Evolutionary conservation across 2,888 invertebrate genomes (phyloP).

Genomic region (Notocelia uddmanniana): DNA sequence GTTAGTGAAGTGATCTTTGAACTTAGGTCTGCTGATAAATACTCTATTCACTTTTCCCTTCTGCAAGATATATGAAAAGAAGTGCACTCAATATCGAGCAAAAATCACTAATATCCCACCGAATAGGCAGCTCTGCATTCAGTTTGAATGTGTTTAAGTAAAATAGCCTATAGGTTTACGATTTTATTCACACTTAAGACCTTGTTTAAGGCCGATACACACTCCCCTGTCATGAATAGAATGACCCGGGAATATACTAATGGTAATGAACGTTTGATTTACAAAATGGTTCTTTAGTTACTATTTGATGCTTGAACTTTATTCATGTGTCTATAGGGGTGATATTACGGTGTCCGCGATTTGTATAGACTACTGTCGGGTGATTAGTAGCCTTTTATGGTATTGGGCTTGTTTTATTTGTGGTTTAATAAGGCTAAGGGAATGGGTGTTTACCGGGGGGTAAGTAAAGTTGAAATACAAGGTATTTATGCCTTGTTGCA

Average conservation of each 20-base stretch:
- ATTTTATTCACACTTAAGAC: neutral
- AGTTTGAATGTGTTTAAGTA: neutral
- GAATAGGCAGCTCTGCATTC: constrained; percentile 23
- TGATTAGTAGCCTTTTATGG: constrained; percentile 37
- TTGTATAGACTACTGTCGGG: constrained; percentile 25
- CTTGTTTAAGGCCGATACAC: neutral
- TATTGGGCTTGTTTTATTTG: constrained; percentile 25
- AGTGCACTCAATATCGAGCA: constrained; percentile 33
- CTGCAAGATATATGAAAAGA: constrained; percentile 29
- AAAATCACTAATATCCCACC: constrained; percentile 34
- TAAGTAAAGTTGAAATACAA: too few relatives aligned
- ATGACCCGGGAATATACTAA: constrained; percentile 51
- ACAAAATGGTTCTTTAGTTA: constrained; percentile 58
- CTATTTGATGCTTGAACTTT: constrained; percentile 33
- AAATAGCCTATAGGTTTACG: neutral
- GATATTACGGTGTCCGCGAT: constrained; percentile 2
- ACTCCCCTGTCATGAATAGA: constrained; percentile 47
- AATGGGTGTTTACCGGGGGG: neutral
- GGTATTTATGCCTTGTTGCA: neutral
- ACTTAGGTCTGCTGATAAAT: neutral
- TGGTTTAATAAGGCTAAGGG: constrained; percentile 20
- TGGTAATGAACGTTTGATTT: constrained; percentile 58
- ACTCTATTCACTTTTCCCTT: constrained; percentile 10
- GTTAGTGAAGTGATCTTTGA: neutral
- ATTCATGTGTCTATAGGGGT: neutral